Evolutionary conservation across 2,113 vertebrate genomes (phyloP).

Genomic region (Nothoprocta pentlandii): DNA sequence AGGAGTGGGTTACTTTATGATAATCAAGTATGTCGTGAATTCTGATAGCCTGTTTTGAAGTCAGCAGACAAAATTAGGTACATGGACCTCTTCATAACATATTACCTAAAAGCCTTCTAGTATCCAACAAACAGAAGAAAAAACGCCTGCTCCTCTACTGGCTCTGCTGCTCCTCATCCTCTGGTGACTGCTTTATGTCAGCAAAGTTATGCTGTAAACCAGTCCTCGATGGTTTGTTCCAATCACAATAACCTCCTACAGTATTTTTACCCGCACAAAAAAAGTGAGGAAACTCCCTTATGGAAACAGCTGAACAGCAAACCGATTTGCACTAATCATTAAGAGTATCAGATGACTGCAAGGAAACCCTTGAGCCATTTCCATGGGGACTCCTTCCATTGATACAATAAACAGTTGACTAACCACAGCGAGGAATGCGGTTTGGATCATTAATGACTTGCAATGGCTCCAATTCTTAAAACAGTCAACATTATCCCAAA

Average conservation of each 20-base stretch:
- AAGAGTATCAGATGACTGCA: not conserved
- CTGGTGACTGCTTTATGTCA: not conserved
- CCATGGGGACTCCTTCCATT: not conserved
- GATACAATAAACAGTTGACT: not conserved
- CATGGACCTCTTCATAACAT: not conserved
- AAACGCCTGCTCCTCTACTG: not conserved
- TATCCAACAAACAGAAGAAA: not conserved
- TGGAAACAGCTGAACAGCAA: not conserved
- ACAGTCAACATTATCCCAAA: not conserved
- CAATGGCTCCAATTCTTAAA: not conserved
- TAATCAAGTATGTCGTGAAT: not conserved
- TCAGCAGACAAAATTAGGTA: not conserved
- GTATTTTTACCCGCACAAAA: not conserved
- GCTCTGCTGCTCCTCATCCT: not conserved
- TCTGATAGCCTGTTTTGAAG: not conserved
- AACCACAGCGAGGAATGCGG: not conserved
- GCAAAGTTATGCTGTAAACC: not conserved
- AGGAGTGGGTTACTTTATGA: not conserved
- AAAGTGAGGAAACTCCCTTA: not conserved
- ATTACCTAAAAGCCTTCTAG: not conserved
- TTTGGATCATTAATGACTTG: not conserved
- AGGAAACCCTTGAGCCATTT: not conserved
- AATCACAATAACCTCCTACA: not conserved
- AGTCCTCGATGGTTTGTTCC: not conserved
- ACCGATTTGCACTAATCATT: not conserved